Evolutionary conservation across 2,888 invertebrate genomes (phyloP).

Genomic region (Dicyrtoma fusca): DNA sequence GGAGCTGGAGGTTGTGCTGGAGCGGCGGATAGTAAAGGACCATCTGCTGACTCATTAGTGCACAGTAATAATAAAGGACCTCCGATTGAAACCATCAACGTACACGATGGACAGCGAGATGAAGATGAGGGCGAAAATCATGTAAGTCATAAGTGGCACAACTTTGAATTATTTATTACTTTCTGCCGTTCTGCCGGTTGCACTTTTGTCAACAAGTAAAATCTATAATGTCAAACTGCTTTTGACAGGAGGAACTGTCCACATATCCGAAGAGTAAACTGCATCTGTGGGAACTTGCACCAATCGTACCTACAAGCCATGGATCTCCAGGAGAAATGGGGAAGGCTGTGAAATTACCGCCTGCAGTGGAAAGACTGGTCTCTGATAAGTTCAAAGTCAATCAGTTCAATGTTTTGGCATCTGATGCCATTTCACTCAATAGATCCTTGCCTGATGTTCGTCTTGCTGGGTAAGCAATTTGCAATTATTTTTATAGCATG

Average conservation of each 20-base stretch:
- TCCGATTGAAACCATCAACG: conserved; percentile 42
- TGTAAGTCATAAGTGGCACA: too few species aligned
- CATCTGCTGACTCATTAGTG: conserved; percentile 55
- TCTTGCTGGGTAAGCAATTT: conserved; percentile 77
- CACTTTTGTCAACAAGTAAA: neutral
- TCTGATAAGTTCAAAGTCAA: conserved; percentile 96
- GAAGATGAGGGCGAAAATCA: conserved; percentile 45
- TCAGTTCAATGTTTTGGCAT: conserved; percentile 97
- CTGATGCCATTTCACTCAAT: conserved; percentile 96
- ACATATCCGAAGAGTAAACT: conserved; percentile 59
- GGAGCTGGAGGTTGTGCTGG: conserved; percentile 72
- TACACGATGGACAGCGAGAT: conserved; percentile 26
- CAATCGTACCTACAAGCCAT: conserved; percentile 68
- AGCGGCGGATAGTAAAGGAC: conserved; percentile 56
- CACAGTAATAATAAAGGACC: conserved; percentile 50
- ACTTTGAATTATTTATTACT: too few species aligned
- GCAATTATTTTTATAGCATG: too few species aligned
- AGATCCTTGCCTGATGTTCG: conserved; percentile 92
- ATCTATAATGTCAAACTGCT: neutral
- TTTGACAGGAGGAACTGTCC: conserved; percentile 30
- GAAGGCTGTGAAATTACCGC: conserved; percentile 83
- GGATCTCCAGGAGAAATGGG: conserved; percentile 90
- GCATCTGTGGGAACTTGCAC: conserved; percentile 72
- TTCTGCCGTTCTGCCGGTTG: too few species aligned
- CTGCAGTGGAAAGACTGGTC: conserved; percentile 82